phyloP scores from a whole-genome alignment of 2,113 vertebrate genomes.

The Melanotaenia duboulayi region DNA sequence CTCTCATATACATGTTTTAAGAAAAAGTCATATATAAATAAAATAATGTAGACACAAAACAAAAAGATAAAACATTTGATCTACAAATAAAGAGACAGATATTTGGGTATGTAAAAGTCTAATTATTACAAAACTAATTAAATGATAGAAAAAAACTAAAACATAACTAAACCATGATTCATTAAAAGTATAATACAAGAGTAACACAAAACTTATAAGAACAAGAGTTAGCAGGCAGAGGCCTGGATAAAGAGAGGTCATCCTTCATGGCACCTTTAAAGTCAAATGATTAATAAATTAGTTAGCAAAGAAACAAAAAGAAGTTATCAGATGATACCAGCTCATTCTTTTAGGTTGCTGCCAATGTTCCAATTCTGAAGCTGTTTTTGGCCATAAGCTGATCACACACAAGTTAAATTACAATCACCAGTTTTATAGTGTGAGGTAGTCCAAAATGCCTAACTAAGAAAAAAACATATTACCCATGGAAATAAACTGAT shows the following conservation, averaged over 20 bases:
- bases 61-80: not conserved
- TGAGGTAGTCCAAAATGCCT: no score
- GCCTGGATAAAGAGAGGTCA: constrained; percentile 80
- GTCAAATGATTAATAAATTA: constrained; percentile 96
- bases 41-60: constrained; percentile 16
- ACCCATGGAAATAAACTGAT: not conserved
- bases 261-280: constrained; percentile 89
- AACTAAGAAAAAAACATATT: not conserved
- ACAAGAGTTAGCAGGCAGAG: constrained; percentile 67
- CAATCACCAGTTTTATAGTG: not conserved
- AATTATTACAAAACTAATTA: not conserved
- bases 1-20: no score
- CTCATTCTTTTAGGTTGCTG: constrained; percentile 61
- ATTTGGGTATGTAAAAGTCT: not conserved
- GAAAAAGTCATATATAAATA: no score
- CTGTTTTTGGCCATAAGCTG: constrained; percentile 41
- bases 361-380: constrained; percentile 59
- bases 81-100: not conserved
- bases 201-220: constrained; percentile 37
- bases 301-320: constrained; percentile 86
- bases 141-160: not conserved
- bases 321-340: constrained; percentile 92
- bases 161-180: not conserved
- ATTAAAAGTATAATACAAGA: not conserved
- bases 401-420: constrained; percentile 2